Evolutionary conservation across 2,888 invertebrate genomes (phyloP).

Genomic region (Cephonodes hylas): DNA sequence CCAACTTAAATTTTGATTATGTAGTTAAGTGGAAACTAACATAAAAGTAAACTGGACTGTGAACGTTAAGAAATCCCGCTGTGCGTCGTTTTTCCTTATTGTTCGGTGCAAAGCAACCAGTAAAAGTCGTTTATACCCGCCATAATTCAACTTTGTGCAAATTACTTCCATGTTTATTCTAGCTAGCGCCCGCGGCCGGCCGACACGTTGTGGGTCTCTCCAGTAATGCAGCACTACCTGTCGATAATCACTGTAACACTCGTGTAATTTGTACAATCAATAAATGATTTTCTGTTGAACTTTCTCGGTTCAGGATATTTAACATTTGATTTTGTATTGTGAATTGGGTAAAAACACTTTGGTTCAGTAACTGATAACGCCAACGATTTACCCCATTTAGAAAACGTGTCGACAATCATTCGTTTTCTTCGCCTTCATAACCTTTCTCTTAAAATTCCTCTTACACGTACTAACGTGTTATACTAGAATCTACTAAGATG

Average conservation of each 20-base stretch:
- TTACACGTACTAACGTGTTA: too few species aligned
- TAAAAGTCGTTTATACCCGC: not conserved
- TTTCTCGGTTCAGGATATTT: too few species aligned
- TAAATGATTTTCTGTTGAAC: not conserved
- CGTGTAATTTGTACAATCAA: not conserved
- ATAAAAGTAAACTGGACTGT: not conserved
- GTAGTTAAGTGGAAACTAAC: not conserved
- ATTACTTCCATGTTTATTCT: constrained; percentile 2
- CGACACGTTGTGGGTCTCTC: not conserved
- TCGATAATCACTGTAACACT: not conserved
- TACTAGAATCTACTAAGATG: too few species aligned
- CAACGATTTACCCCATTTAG: too few species aligned
- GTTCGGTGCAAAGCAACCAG: not conserved
- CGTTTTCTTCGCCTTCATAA: too few species aligned
- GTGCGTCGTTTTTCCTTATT: not conserved
- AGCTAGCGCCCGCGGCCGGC: not conserved
- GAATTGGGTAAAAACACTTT: too few species aligned
- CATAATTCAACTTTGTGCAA: not conserved
- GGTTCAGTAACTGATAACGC: too few species aligned
- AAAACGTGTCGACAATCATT: too few species aligned
- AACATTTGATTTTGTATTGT: too few species aligned
- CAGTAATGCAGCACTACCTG: not conserved
- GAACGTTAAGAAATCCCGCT: not conserved
- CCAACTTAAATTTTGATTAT: not conserved
- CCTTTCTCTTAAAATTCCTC: too few species aligned